Conservation (phyloP, 2,113 vertebrate species). For the Carlito syrichta region DNA sequence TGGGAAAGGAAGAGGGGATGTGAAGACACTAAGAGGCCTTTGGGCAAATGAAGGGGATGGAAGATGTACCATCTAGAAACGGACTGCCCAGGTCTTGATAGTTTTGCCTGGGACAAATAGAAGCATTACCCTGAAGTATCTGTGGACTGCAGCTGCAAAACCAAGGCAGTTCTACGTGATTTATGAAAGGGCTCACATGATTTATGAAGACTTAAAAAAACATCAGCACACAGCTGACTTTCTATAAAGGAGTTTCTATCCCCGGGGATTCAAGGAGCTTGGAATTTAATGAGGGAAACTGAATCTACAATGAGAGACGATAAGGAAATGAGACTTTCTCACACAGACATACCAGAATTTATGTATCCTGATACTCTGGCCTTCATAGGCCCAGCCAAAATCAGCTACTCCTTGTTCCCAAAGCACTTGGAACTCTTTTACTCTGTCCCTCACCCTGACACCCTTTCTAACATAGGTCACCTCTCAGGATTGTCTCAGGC, state of each 20-base stretch:
- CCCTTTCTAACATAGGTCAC: background rate
- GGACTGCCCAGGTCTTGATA: background rate
- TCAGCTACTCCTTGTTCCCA: background rate
- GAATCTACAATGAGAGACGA: constrained; percentile 61
- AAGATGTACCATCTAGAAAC: background rate
- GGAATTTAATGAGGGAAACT: constrained; percentile 64
- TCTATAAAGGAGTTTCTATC: constrained; percentile 43
- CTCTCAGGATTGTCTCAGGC: background rate
- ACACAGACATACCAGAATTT: constrained; percentile 38
- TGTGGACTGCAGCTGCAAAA: constrained; percentile 14
- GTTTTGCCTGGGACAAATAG: background rate
- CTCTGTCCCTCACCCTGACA: background rate
- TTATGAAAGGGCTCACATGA: constrained; percentile 54
- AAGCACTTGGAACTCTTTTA: background rate
- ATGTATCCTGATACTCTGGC: constrained; percentile 6
- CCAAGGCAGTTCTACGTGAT: background rate
- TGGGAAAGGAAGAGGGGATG: background rate
- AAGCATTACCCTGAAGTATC: constrained; percentile 37
- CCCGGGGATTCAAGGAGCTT: constrained; percentile 37
- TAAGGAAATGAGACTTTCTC: constrained; percentile 60
- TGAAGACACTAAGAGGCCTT: background rate
- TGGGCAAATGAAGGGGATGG: background rate
- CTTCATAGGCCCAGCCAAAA: background rate
- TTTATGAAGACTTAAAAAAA: constrained; percentile 68
- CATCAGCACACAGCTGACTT: constrained; percentile 58